These are phyloP conservation scores for Strix aluco DNA, from an alignment of 2,113 vertebrate species.

Conservation along the genomic window DNA sequence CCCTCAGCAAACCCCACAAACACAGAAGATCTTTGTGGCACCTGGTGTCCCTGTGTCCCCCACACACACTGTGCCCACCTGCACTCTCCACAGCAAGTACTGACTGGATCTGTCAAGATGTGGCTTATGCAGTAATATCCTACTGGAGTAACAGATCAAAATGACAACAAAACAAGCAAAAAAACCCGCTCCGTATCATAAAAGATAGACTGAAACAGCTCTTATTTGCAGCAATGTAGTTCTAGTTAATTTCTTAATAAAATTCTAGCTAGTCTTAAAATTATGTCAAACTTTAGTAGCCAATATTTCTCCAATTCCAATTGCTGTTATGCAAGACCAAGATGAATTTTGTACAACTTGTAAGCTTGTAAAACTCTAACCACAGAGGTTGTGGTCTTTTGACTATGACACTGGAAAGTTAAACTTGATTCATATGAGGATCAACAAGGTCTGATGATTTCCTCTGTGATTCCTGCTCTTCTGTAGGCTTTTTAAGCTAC, in stretches of 20 bases:
- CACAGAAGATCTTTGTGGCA: not conserved
- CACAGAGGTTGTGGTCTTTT: not conserved
- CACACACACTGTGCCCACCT: not conserved
- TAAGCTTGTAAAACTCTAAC: not conserved
- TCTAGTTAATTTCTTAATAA: not conserved
- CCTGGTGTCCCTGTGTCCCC: not conserved
- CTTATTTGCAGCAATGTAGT: not conserved
- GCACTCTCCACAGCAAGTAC: accelerated
- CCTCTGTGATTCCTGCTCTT: not conserved
- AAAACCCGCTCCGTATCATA: not conserved
- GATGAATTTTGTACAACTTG: not conserved
- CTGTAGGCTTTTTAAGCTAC: not conserved
- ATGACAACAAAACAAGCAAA: not conserved
- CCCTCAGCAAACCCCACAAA: not conserved
- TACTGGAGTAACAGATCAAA: not conserved
- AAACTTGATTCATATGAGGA: not conserved
- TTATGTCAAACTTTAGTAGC: not conserved
- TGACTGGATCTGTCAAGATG: not conserved
- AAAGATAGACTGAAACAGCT: not conserved
- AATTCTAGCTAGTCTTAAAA: not conserved
- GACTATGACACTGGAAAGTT: not conserved
- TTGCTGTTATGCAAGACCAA: accelerated
- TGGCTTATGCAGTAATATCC: not conserved
- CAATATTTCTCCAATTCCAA: not conserved
- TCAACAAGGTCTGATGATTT: not conserved